Conservation (phyloP, 2,797 vertebrate genomes). For the Pygocentrus nattereri region DNA sequence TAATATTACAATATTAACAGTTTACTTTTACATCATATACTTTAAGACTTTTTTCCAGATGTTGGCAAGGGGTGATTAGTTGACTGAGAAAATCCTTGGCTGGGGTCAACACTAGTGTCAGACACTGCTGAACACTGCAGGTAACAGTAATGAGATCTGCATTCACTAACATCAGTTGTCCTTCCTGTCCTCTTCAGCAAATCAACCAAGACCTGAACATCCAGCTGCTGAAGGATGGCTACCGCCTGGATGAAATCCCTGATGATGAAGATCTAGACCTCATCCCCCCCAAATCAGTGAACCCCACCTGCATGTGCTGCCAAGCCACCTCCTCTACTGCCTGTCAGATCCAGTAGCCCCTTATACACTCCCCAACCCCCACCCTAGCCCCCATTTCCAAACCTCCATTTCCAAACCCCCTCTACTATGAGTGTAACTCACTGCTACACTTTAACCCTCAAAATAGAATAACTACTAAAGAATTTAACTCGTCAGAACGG, state of each 20-base stretch:
- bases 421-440: conserved; percentile 65
- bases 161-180: neutral
- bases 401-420: neutral
- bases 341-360: conserved; percentile 95
- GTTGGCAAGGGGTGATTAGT: no score
- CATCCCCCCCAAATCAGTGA: conserved; percentile 97
- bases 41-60: no score
- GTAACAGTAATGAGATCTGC: no score
- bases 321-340: conserved; percentile 94
- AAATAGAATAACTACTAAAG: conserved; percentile 52
- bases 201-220: conserved; percentile 99
- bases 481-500: conserved; percentile 31
- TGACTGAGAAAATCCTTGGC: no score
- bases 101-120: neutral
- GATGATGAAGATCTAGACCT: conserved; percentile 98
- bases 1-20: no score
- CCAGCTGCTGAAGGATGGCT: conserved; percentile 97
- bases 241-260: conserved; percentile 96
- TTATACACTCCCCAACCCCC: conserved; percentile 33
- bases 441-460: conserved; percentile 42
- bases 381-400: conserved; percentile 62
- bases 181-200: conserved; percentile 84
- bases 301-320: conserved; percentile 99
- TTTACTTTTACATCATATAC: no score
- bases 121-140: neutral